Base-by-base conservation (phyloP, 1,140 invertebrate species). In the Saccostrea glomerata region DNA sequence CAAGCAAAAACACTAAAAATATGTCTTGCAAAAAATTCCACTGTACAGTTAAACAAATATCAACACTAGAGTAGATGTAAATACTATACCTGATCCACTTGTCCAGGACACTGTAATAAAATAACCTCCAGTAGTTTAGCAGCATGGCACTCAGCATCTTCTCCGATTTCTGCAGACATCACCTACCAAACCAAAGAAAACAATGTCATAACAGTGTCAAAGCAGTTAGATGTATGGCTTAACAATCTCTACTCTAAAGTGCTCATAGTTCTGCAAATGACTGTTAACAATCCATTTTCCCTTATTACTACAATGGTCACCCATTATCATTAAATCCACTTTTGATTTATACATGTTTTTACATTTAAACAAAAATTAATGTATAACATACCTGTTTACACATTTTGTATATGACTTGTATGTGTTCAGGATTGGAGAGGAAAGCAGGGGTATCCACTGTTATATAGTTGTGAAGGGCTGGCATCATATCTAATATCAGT, bases 111-210 rank as follows among this genome's bases (percentile, higher is more conserved):
- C 95, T 99, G 98, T 36, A 99, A 95, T 91, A 99, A 97, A 85
- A 99, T 97, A n/a, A 99, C 98, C 96, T 99, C 99, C 83, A 99
- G 95, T 82, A 99, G 95, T 95, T 99, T 99, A 47, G 98, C 99
- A 70, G 99, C 99, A 95, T 99, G 98, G 92, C 98, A 98, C 95
- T 99, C 98, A 15, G 98, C 97, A 95, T 99, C 98, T 95, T 99
- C 98, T 73, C 98, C 98, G 36, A 97, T 96, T 92, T 98, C 98
- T 77, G 97, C 96, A 97, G 92, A 91, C 58, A 98, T 95, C 89
- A 98, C 96, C 96, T 96, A 88, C 4, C 92, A 47, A n/a, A n/a
- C n/a, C n/a, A n/a, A n/a, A n/a, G n/a, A n/a, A n/a, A n/a, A n/a
- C n/a, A n/a, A n/a, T n/a, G n/a, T n/a, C n/a, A n/a, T n/a, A n/a